phyloP scores from a whole-genome alignment of 2,113 vertebrate species.

The Edolisoma coerulescens region DNA sequence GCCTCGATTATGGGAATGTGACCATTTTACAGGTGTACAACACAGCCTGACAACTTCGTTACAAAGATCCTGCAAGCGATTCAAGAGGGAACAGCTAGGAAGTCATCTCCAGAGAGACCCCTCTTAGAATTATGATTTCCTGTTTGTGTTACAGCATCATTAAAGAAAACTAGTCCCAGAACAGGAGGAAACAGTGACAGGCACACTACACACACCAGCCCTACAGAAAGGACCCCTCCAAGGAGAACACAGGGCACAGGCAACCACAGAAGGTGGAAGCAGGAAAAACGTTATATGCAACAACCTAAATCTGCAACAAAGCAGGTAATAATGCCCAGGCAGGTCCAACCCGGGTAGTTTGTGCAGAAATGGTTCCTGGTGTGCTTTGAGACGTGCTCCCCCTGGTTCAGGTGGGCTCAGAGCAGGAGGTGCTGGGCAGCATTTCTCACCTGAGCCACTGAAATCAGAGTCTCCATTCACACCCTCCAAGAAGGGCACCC shows the following conservation, averaged over 20 bases:
- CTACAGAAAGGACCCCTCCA: background rate
- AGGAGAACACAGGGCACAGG: background rate
- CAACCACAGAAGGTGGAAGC: background rate
- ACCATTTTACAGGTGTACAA: background rate
- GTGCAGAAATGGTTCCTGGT: background rate
- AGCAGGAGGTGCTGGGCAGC: background rate
- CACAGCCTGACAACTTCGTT: background rate
- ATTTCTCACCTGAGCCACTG: slow-evolving; percentile 79
- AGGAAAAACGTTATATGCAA: background rate
- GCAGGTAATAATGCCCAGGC: background rate
- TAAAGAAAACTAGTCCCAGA: background rate
- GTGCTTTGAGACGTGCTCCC: background rate
- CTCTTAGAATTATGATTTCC: background rate
- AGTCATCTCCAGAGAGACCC: background rate
- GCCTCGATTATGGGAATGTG: background rate
- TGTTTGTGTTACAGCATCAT: background rate
- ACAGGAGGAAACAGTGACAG: background rate
- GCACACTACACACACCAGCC: background rate
- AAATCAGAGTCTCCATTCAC: slow-evolving; percentile 89
- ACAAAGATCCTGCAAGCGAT: background rate
- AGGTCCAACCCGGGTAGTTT: background rate
- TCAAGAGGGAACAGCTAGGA: background rate
- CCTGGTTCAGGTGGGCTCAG: background rate
- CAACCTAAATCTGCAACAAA: background rate
- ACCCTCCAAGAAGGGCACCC: slow-evolving; percentile 86